Evolutionary conservation across 2,888 invertebrate species (phyloP).

Genomic region (Allygus modestus): DNA sequence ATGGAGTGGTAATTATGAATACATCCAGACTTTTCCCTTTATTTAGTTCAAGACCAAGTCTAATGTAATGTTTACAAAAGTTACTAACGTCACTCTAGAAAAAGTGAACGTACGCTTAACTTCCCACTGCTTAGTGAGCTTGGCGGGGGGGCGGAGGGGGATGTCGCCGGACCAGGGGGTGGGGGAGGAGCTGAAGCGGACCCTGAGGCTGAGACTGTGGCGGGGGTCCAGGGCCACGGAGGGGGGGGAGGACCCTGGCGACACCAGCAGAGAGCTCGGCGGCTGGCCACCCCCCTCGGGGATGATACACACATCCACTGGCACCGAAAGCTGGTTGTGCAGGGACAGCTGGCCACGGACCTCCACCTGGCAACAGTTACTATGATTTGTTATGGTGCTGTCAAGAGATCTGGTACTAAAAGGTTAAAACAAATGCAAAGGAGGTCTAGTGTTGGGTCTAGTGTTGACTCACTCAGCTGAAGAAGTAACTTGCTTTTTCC

Average conservation of each 20-base stretch:
- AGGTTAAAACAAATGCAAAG: too few species aligned
- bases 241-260: constrained; percentile 55
- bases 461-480: too few species aligned
- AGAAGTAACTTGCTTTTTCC: too few species aligned
- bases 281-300: constrained; percentile 41
- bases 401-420: too few species aligned
- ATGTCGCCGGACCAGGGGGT: constrained; percentile 70
- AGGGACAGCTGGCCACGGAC: constrained; percentile 67
- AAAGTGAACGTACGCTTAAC: constrained; percentile 82
- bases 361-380: constrained; percentile 65
- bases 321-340: constrained; percentile 65
- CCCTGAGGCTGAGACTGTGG: constrained; percentile 56
- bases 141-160: constrained; percentile 82
- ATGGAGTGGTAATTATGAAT: too few species aligned
- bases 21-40: too few species aligned
- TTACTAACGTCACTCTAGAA: too few species aligned
- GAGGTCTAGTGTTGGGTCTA: too few species aligned
- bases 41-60: too few species aligned
- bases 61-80: too few species aligned
- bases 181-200: constrained; percentile 62
- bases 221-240: constrained; percentile 66
- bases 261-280: constrained; percentile 54
- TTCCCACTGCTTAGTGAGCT: constrained; percentile 88
- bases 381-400: too few species aligned
- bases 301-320: constrained; percentile 64